These are phyloP conservation scores for Agriotes lineatus DNA, from an alignment of 2,888 invertebrate genomes.

Conservation along the genomic window DNA sequence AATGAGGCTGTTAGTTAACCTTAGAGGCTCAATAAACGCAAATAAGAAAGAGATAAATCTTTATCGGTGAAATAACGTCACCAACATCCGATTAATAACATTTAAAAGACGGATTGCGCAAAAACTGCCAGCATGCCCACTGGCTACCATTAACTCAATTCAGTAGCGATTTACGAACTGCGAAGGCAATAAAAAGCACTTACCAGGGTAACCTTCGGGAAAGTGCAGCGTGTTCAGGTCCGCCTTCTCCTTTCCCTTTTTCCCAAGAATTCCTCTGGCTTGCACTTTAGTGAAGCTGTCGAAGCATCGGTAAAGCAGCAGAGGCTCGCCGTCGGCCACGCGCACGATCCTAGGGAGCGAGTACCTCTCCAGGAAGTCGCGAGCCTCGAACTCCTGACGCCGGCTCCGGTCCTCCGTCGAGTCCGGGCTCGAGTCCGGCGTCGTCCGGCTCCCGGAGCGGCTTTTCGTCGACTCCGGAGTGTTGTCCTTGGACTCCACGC, in stretches of 20 bases:
- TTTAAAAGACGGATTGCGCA: too few species aligned
- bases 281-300: conserved; percentile 75
- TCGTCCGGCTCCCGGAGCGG: conserved; percentile 48
- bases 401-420: conserved; percentile 54
- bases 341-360: conserved; percentile 73
- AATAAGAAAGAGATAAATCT: too few species aligned
- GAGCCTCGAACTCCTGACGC: conserved; percentile 60
- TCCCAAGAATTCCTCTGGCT: conserved; percentile 71
- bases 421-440: conserved; percentile 55
- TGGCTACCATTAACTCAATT: not conserved
- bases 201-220: conserved; percentile 77
- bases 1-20: too few species aligned
- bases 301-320: conserved; percentile 74
- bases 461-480: conserved; percentile 60
- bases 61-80: too few species aligned
- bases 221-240: conserved; percentile 73
- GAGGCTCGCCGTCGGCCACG: conserved; percentile 71
- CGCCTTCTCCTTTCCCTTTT: conserved; percentile 69
- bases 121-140: too few species aligned
- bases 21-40: too few species aligned
- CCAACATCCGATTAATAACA: too few species aligned
- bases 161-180: not conserved
- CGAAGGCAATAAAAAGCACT: conserved; percentile 57
- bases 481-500: conserved; percentile 63
- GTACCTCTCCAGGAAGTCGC: conserved; percentile 74